Base-by-base conservation (phyloP, 2,113 vertebrate genomes). In the Tapirus terrestris region DNA sequence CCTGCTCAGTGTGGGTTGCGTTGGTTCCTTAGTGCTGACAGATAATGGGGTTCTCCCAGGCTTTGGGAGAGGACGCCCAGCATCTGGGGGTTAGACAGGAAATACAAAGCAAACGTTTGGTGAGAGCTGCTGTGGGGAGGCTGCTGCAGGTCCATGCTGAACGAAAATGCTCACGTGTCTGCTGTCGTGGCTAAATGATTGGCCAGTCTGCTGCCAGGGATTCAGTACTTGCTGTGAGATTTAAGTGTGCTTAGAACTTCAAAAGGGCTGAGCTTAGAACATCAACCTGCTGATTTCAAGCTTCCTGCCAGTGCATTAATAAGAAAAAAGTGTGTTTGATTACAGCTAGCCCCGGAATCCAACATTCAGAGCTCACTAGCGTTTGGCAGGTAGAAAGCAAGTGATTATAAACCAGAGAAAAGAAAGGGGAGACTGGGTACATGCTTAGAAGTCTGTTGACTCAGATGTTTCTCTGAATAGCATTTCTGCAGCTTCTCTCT, bases 221-320 rank as follows among this genome's bases (percentile, higher is more conserved):
- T 20, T 79, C 83, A 89, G 56, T 58, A 60, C 68, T 96, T 85
- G 56, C n/a, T 94, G 80, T 48, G 39, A 73, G 68, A 51, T 85
- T 83, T 75, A 27, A 91, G 21, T 82, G 85, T 96, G 56, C 86
- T 91, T 93, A 39, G 48, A 82, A 65, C 79, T 94, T 94, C n/a
- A 48, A 6, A 91, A 88, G 14, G 43, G 60, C 85, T 88, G 53
- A 72, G 61, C 53, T 93, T 85, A 85, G 85, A 70, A 0, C 67
- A 18, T 77, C 89, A 27, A 0, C 73, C 68, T 92, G 45, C 72
- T 89, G 53, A 90, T 87, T 97, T 56, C 43, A 90, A 25, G 79
- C 84, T 89, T 95, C 58, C 65, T 84, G 1, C n/a, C 58, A 53
- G 48, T n/a, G 56, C 43, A 87, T 61, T 80, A 63, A 25, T 90